Evolutionary conservation across 2,888 invertebrate genomes (phyloP).

Genomic region (Pyralis farinalis): DNA sequence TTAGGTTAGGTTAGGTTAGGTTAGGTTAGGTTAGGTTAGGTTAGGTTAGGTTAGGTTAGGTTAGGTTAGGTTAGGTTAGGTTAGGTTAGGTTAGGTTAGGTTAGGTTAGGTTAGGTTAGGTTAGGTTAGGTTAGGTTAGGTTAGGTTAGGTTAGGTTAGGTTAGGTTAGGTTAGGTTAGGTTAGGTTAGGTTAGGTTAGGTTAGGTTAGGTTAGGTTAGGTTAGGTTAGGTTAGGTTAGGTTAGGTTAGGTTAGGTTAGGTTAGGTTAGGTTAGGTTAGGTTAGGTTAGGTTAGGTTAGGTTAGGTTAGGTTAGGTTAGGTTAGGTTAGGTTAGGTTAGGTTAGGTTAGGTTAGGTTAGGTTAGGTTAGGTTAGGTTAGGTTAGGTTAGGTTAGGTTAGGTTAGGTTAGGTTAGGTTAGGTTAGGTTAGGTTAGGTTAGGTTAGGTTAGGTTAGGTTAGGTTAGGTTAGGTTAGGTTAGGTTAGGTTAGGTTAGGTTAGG

Average conservation of each 20-base stretch:
- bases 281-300: no score
- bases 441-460: no score
- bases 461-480: no score
- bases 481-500: no score
- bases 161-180: constrained; percentile 12
- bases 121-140: constrained; percentile 12
- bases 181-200: constrained; percentile 12
- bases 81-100: constrained; percentile 6
- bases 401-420: no score
- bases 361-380: no score
- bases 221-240: constrained; percentile 12
- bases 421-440: no score
- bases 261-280: constrained; percentile 13
- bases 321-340: no score
- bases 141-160: constrained; percentile 12
- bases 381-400: no score
- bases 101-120: constrained; percentile 11
- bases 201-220: constrained; percentile 12
- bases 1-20: constrained; percentile 11
- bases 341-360: no score
- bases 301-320: no score
- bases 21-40: constrained; percentile 9
- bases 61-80: constrained; percentile 8
- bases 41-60: constrained; percentile 10
- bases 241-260: constrained; percentile 13